Evolutionary conservation across 35 echinoderm and acorn worm genomes (phyloP).

Genomic region (Apostichopus californicus): DNA sequence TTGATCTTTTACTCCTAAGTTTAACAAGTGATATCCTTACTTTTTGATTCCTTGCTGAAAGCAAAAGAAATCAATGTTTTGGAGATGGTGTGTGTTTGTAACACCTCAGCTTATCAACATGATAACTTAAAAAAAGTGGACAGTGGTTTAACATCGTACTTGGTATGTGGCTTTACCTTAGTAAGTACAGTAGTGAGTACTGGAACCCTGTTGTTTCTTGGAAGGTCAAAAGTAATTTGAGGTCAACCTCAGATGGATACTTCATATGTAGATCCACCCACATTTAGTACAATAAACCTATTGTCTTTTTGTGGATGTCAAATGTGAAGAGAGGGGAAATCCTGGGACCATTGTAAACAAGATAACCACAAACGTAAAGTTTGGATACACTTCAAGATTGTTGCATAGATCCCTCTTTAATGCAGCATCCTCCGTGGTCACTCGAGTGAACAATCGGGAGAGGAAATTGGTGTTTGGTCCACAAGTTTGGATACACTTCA

Average conservation of each 20-base stretch:
- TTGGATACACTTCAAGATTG: too few relatives aligned
- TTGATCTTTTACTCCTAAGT: conserved; percentile 82
- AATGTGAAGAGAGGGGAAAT: neutral
- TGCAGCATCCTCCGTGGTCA: too few relatives aligned
- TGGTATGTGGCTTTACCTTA: neutral
- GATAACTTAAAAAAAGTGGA: neutral
- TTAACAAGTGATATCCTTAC: conserved; percentile 30
- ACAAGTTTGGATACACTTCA: too few relatives aligned
- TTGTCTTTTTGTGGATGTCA: neutral
- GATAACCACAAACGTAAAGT: too few relatives aligned
- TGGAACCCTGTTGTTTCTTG: neutral
- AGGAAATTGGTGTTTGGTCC: too few relatives aligned
- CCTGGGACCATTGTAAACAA: too few relatives aligned
- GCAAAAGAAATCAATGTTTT: too few relatives aligned
- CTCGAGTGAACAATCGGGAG: too few relatives aligned
- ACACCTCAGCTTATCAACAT: neutral
- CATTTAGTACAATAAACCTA: neutral
- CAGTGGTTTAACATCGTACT: neutral
- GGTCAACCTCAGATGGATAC: neutral
- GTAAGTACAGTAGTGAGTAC: neutral
- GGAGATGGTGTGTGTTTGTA: neutral
- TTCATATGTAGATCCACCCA: neutral
- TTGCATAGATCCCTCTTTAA: too few relatives aligned
- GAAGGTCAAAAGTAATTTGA: neutral
- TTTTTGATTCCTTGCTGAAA: too few relatives aligned